These are phyloP conservation scores for Dendrocopos noguchii DNA, from an alignment of 2,113 vertebrate species.

Conservation along the genomic window DNA sequence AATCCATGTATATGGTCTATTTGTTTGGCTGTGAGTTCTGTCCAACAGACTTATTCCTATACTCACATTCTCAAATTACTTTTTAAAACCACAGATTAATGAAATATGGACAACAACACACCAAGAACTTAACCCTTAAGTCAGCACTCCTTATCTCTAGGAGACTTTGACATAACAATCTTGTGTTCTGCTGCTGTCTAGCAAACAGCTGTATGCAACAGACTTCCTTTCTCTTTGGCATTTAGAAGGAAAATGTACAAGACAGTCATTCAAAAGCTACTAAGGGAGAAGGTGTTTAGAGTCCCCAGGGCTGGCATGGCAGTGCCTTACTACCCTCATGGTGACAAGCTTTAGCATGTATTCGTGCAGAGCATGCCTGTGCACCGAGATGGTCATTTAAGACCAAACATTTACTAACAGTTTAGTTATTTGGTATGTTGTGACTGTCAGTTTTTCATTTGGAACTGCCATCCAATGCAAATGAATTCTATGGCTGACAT, in stretches of 20 bases:
- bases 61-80: neutral
- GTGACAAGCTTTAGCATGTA: neutral
- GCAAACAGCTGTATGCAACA: neutral
- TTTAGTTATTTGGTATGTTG: neutral
- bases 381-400: neutral
- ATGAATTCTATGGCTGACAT: neutral
- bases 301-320: no score
- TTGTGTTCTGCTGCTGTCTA: neutral
- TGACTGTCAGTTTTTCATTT: neutral
- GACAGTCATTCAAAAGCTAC: neutral
- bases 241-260: neutral
- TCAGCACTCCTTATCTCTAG: neutral
- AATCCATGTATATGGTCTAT: neutral
- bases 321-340: neutral
- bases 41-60: neutral
- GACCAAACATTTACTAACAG: neutral
- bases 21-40: neutral
- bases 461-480: neutral
- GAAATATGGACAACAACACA: neutral
- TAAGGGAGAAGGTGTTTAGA: no score
- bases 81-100: neutral
- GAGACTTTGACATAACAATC: neutral
- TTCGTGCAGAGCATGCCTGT: neutral
- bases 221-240: neutral
- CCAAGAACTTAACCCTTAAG: neutral